These are phyloP conservation scores for Acholoe squamosa DNA, from an alignment of 2,888 invertebrate genomes.

Conservation along the genomic window DNA sequence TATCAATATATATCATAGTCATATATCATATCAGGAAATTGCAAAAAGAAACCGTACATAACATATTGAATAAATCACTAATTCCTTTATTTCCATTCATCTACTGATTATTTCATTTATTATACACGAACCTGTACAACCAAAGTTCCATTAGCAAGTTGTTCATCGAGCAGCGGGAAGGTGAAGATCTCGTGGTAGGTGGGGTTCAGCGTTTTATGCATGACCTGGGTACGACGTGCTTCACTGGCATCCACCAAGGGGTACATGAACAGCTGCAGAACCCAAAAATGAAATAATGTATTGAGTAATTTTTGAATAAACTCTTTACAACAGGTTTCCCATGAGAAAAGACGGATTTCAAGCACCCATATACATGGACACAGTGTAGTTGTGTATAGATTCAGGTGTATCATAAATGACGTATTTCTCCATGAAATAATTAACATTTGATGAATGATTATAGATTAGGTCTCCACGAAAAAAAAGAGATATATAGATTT, in stretches of 20 bases:
- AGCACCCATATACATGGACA: no score
- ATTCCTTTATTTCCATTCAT: background rate
- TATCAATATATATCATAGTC: no score
- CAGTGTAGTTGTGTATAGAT: no score
- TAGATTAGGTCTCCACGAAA: no score
- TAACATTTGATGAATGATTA: no score
- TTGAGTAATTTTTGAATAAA: background rate
- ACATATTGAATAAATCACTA: no score
- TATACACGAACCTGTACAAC: conserved; percentile 71
- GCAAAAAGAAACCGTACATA: no score
- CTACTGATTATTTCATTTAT: background rate
- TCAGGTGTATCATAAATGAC: no score
- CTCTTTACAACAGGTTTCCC: background rate
- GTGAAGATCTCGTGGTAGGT: conserved; percentile 79
- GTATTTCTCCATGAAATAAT: no score
- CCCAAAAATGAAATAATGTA: background rate
- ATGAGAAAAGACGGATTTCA: no score
- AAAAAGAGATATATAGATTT: no score
- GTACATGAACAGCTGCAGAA: conserved; percentile 73
- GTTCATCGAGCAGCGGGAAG: conserved; percentile 74
- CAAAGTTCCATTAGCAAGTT: conserved; percentile 72
- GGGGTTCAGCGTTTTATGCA: conserved; percentile 75
- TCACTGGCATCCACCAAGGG: conserved; percentile 74
- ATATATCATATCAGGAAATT: no score
- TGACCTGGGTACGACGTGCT: conserved; percentile 73